Conservation (phyloP, 2,797 vertebrate genomes). For the Catostomus latipinnis region DNA sequence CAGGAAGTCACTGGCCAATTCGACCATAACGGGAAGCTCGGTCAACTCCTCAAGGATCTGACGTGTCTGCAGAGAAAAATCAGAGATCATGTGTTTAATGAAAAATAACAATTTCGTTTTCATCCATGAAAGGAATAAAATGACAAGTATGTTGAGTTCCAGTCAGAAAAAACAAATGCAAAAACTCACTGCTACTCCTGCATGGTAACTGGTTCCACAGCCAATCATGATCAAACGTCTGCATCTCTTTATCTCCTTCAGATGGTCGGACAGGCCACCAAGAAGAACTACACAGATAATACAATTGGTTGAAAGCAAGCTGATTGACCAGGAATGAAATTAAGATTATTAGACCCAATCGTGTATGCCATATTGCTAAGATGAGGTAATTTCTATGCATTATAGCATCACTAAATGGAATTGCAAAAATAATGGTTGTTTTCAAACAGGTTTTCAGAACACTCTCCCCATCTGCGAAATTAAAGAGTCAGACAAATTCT, state of each 20-base stretch:
- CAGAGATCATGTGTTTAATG: neutral
- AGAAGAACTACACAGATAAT: slow-evolving; percentile 81
- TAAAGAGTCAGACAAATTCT: neutral
- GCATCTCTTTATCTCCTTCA: slow-evolving; percentile 95
- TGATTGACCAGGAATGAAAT: neutral
- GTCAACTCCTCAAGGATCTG: slow-evolving; percentile 94
- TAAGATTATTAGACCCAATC: too few relatives aligned
- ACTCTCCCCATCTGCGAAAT: too few relatives aligned
- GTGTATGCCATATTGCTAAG: too few relatives aligned
- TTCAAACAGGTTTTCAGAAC: too few relatives aligned
- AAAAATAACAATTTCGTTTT: too few relatives aligned
- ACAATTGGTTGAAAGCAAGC: neutral
- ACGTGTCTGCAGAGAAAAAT: slow-evolving; percentile 80
- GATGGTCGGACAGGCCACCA: slow-evolving; percentile 92
- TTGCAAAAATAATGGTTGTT: too few relatives aligned
- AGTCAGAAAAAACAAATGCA: neutral
- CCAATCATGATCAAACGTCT: slow-evolving; percentile 91
- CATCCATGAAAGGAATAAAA: too few relatives aligned
- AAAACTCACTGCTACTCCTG: slow-evolving; percentile 89
- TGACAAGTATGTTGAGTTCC: too few relatives aligned
- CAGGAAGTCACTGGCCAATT: slow-evolving; percentile 95
- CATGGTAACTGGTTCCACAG: slow-evolving; percentile 95
- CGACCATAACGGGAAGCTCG: slow-evolving; percentile 95
- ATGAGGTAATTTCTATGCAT: too few relatives aligned
- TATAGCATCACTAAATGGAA: too few relatives aligned